phyloP scores from a whole-genome alignment of 2,113 vertebrate genomes.

The Apteryx mantelli region DNA sequence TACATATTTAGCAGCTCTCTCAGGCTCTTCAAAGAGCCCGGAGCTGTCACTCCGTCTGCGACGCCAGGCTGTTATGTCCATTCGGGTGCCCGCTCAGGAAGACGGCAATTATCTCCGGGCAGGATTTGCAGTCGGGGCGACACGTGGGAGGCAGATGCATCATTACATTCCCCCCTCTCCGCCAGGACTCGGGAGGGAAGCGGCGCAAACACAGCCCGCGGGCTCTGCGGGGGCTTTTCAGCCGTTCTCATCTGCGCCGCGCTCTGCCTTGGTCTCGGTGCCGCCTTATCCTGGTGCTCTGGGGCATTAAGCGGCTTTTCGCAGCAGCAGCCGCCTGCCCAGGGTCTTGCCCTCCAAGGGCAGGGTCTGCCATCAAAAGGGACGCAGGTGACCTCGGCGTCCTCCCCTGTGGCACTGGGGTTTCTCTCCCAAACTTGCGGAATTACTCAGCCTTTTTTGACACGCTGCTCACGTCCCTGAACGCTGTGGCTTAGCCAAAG shows the following conservation, averaged over 20 bases:
- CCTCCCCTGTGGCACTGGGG: not conserved
- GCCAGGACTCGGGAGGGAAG: not conserved
- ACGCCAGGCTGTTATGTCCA: not conserved
- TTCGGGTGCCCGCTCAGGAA: not conserved
- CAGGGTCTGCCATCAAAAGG: not conserved
- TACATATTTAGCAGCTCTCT: slow-evolving; percentile 28
- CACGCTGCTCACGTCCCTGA: not conserved
- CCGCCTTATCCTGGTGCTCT: not conserved
- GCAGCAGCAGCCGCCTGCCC: not conserved
- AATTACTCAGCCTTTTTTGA: not conserved
- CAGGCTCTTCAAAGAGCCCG: slow-evolving; percentile 28
- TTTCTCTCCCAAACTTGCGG: not conserved
- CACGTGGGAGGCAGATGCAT: not conserved
- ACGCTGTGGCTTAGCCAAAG: not conserved
- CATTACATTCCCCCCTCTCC: not conserved
- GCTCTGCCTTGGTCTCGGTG: not conserved
- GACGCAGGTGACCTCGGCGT: not conserved
- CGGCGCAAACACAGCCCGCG: not conserved
- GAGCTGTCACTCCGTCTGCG: not conserved
- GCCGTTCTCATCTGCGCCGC: not conserved
- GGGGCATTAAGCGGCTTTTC: not conserved
- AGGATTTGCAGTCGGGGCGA: not conserved
- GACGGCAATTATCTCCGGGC: not conserved
- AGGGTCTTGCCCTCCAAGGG: not conserved
- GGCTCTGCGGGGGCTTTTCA: not conserved